Evolutionary conservation across 1,140 invertebrate genomes (phyloP).

Genomic region (Drosophila nigromelanica): DNA sequence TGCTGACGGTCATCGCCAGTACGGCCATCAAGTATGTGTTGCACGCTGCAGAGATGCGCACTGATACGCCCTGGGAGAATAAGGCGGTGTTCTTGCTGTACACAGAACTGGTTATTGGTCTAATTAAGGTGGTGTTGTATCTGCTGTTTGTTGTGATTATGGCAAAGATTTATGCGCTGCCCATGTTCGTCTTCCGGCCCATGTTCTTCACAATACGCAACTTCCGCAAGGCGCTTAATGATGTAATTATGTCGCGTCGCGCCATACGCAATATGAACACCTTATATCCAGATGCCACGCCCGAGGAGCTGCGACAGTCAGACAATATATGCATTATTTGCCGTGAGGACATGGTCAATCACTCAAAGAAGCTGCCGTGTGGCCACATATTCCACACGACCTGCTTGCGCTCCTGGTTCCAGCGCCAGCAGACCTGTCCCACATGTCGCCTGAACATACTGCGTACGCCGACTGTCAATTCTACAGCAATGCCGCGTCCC

Average conservation of each 20-base stretch:
- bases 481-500: conserved; percentile 82
- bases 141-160: conserved; percentile 97
- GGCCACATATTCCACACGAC: conserved; percentile 99
- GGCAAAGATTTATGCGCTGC: conserved; percentile 98
- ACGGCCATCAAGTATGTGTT: conserved; percentile 98
- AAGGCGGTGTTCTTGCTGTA: conserved; percentile 99
- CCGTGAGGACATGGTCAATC: conserved; percentile 87
- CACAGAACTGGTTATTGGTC: conserved; percentile 97
- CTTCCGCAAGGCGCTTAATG: conserved; percentile 99
- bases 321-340: conserved; percentile 99
- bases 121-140: conserved; percentile 95
- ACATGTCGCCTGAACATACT: conserved; percentile 99
- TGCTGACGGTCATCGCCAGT: conserved; percentile 96
- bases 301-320: conserved; percentile 95
- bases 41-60: conserved; percentile 96
- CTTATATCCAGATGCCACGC: conserved; percentile 97
- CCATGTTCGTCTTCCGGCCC: conserved; percentile 98
- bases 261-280: conserved; percentile 99
- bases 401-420: conserved; percentile 99
- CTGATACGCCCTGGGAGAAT: conserved; percentile 99
- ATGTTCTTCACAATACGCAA: conserved; percentile 99
- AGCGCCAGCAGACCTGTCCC: conserved; percentile 99
- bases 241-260: conserved; percentile 97
- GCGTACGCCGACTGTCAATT: conserved; percentile 86
- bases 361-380: conserved; percentile 98